These are phyloP conservation scores for Amiota minor DNA, from an alignment of 2,888 invertebrate species.

Conservation along the genomic window DNA sequence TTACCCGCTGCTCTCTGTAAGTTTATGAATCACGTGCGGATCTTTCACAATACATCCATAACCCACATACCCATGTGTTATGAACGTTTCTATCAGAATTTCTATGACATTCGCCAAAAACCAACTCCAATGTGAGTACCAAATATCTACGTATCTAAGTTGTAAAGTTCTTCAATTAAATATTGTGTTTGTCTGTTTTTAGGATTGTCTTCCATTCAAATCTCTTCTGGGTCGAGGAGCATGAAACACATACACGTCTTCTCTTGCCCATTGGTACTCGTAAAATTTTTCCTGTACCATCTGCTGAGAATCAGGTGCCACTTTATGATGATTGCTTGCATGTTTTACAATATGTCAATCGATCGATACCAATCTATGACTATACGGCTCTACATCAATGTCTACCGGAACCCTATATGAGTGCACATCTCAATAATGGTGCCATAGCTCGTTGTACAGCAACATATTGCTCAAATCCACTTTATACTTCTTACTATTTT, in stretches of 20 bases:
- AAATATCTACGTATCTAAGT: neutral
- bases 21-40: conserved; percentile 69
- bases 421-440: conserved; percentile 69
- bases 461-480: conserved; percentile 63
- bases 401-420: conserved; percentile 68
- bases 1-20: conserved; percentile 70
- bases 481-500: conserved; percentile 72
- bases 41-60: conserved; percentile 71
- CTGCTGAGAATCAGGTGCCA: conserved; percentile 64
- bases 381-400: conserved; percentile 57
- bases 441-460: conserved; percentile 70
- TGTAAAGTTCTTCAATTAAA: conserved; percentile 6
- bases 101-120: conserved; percentile 69
- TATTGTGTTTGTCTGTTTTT: neutral
- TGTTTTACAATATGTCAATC: conserved; percentile 62
- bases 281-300: conserved; percentile 62
- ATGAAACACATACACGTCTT: conserved; percentile 64
- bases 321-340: conserved; percentile 70
- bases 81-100: conserved; percentile 70
- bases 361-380: conserved; percentile 63
- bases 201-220: conserved; percentile 45
- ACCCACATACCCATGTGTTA: conserved; percentile 72
- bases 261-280: conserved; percentile 70
- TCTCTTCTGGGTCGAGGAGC: conserved; percentile 68
- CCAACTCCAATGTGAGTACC: conserved; percentile 62